phyloP scores from a whole-genome alignment of 1,140 invertebrate genomes.

The Scaptomyza montana region DNA sequence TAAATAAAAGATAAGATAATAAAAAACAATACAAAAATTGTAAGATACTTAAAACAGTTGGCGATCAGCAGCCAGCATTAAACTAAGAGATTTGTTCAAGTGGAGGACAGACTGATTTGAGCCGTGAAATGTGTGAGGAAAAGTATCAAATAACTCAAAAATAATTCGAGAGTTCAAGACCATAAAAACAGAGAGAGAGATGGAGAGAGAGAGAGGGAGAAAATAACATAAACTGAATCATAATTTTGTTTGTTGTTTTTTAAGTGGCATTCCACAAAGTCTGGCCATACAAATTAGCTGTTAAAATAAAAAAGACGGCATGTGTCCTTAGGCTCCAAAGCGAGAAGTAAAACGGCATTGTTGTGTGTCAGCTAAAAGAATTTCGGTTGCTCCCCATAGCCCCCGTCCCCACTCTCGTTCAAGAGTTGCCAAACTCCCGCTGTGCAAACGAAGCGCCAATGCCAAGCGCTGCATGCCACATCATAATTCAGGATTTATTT shows the following conservation, averaged over 20 bases:
- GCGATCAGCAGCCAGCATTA: constrained; percentile 42
- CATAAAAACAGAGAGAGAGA: constrained; percentile 26
- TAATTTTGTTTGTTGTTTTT: constrained; percentile 39
- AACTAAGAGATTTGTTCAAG: constrained; percentile 48
- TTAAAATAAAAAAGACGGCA: constrained; percentile 76
- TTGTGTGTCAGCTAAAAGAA: constrained; percentile 26
- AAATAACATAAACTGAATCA: constrained; percentile 45
- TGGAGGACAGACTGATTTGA: constrained; percentile 35
- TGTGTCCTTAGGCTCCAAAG: constrained; percentile 55
- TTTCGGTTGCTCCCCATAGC: not conserved
- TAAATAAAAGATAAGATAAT: constrained; percentile 48
- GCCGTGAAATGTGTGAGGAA: constrained; percentile 70
- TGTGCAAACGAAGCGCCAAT: constrained; percentile 19
- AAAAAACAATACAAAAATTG: constrained; percentile 1
- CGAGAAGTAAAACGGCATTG: constrained; percentile 59
- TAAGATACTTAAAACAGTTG: constrained; percentile 34
- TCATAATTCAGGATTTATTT: constrained; percentile 11
- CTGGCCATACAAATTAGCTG: constrained; percentile 62
- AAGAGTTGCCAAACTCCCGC: constrained; percentile 17
- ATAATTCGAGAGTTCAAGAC: constrained; percentile 23
- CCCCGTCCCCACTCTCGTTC: not conserved
- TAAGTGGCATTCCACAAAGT: constrained; percentile 40
- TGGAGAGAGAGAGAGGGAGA: not conserved
- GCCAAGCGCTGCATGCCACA: not conserved
- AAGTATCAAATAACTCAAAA: constrained; percentile 71